phyloP scores from a whole-genome alignment of 2,797 vertebrate species.

The Dryobates pubescens region DNA sequence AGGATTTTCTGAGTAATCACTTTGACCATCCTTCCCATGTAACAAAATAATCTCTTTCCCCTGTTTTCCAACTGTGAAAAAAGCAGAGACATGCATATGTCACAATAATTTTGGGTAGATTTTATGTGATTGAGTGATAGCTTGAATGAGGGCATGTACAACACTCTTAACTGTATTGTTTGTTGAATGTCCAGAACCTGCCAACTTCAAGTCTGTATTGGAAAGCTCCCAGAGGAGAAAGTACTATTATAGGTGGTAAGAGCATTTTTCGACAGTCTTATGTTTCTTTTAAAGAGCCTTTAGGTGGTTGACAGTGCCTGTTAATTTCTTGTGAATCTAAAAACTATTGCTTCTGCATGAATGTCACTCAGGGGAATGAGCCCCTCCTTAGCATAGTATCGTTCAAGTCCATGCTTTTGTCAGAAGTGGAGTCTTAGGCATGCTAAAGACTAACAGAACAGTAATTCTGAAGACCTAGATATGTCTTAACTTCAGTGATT shows the following conservation, averaged over 20 bases:
- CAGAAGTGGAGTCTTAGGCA: not conserved
- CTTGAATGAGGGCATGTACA: not conserved
- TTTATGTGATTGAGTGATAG: not conserved
- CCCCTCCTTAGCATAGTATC: not conserved
- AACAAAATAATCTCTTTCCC: not conserved
- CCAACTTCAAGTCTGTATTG: not conserved
- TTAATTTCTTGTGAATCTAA: not conserved
- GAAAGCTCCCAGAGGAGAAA: not conserved
- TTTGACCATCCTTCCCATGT: not conserved
- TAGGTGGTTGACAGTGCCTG: not conserved
- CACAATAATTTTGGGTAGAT: not conserved
- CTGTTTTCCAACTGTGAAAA: not conserved
- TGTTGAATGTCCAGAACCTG: not conserved
- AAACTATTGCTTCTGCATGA: not conserved
- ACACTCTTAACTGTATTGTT: not conserved
- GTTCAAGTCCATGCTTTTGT: not conserved
- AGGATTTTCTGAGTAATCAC: not conserved
- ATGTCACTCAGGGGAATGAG: not conserved
- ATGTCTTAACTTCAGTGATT: not conserved
- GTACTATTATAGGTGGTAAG: not conserved
- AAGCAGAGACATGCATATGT: not conserved
- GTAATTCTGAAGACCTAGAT: not conserved
- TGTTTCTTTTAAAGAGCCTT: not conserved
- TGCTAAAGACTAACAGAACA: not conserved
- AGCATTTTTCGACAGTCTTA: not conserved